Evolutionary conservation across 2,888 invertebrate genomes (phyloP).

Genomic region (Amiota minor): DNA sequence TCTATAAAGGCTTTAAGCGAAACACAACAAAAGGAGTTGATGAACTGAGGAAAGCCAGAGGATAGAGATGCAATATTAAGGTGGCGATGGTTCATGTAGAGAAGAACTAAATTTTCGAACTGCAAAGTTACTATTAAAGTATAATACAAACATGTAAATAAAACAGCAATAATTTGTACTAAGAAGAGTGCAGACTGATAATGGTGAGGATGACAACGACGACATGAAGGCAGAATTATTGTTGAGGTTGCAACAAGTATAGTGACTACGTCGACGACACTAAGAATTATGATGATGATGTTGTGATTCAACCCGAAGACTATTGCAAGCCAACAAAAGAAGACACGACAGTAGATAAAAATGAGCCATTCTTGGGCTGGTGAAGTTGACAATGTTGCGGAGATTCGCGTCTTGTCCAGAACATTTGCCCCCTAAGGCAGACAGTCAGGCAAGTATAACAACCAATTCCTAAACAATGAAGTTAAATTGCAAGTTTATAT

Average conservation of each 20-base stretch:
- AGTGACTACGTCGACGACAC: neutral
- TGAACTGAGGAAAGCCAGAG: neutral
- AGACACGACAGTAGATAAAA: neutral
- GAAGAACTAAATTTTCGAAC: neutral
- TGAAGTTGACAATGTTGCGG: constrained; percentile 2
- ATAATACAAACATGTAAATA: neutral
- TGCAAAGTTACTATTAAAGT: neutral
- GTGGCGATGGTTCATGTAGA: too few relatives aligned
- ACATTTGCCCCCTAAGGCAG: neutral
- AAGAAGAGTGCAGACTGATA: constrained; percentile 2
- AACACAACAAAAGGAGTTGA: too few relatives aligned
- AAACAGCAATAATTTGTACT: neutral
- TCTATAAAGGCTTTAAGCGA: too few relatives aligned
- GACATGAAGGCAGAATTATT: neutral
- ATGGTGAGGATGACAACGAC: neutral
- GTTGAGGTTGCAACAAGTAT: too few relatives aligned
- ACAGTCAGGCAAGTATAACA: neutral
- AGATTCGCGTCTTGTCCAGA: neutral
- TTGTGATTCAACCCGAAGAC: neutral
- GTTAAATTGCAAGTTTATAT: constrained; percentile 24
- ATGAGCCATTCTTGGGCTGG: neutral
- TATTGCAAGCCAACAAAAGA: neutral
- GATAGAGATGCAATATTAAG: too few relatives aligned
- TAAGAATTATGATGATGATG: neutral
- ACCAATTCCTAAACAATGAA: neutral